Base-by-base conservation (phyloP, 1,140 invertebrate species). In the Diachasmimorpha longicaudata region DNA sequence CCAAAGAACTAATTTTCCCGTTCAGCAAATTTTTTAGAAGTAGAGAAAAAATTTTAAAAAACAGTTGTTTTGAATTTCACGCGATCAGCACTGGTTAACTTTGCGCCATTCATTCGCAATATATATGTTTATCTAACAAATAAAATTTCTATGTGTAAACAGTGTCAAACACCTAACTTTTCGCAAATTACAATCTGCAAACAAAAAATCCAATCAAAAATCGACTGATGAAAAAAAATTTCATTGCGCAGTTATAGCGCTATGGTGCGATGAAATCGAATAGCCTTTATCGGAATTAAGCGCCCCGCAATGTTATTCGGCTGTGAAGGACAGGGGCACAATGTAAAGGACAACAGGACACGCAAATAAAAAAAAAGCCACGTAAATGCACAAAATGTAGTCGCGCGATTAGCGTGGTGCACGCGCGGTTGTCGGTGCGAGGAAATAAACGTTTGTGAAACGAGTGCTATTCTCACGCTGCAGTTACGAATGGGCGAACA, bases 401-500 rank as follows among this genome's bases (percentile, higher is more conserved):
- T 70, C 36, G 39, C 74, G 67, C 74, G 71, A 76, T 76, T 76
- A 72, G 70, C 69, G 39, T 63, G 39, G 69, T 76, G 69, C 46
- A 71, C 63, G 21, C 52, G 42, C 36, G 37, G 68, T 48, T 37
- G 25, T 70, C 52, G 36, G 46, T 37, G 70, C 67, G 68, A 21
- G 74, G 42, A 75, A 70, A 75, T 75, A 70, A 75, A 75, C 48
- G 68, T 70, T 75, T 70, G 67, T 44, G 46, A 75, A 75, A 75
- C 68, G 48, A 70, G 23, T 21, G 25, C 36, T 48, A 66, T 73
- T 73, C 67, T 75, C 46, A 63, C 58, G 58, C 58, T 63, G 21
- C 31, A 16, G 23, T 63, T 63, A 25, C 58, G 19, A 63, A 63
- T 14, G 58, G 58, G 21, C 23, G 19, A 63, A 63, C 58, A 63